phyloP scores from a whole-genome alignment of 1,140 invertebrate species.

The Macrostomum lignano region DNA sequence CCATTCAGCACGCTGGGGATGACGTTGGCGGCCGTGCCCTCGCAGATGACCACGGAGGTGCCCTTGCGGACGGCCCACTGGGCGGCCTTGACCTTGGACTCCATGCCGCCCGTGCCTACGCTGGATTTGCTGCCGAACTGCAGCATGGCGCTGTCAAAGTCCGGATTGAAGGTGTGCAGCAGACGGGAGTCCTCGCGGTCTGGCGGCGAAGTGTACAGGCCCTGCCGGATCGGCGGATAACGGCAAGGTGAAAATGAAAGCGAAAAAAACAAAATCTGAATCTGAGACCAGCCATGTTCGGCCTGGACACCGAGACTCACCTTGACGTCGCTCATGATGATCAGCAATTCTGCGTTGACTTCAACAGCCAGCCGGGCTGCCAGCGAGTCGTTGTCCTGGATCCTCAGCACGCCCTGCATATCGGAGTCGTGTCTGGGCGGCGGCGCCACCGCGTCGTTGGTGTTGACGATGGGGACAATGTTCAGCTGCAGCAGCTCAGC shows the following conservation, averaged over 20 bases:
- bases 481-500: slow-evolving; percentile 73
- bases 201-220: slow-evolving; percentile 78
- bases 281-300: no score
- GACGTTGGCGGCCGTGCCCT: slow-evolving; percentile 71
- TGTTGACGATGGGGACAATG: slow-evolving; percentile 96
- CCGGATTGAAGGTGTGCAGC: slow-evolving; percentile 55
- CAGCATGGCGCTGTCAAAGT: slow-evolving; percentile 37
- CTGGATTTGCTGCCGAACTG: slow-evolving; percentile 73
- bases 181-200: slow-evolving; percentile 68
- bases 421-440: slow-evolving; percentile 47
- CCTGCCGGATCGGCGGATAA: no score
- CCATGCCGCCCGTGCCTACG: slow-evolving; percentile 87
- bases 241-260: no score
- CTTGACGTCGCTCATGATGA: slow-evolving; percentile 91
- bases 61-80: slow-evolving; percentile 62
- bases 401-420: slow-evolving; percentile 36
- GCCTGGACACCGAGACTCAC: no score
- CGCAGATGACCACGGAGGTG: slow-evolving; percentile 84
- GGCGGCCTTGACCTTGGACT: slow-evolving; percentile 74
- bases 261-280: no score
- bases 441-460: slow-evolving; percentile 88
- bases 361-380: slow-evolving; percentile 77
- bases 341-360: slow-evolving; percentile 64
- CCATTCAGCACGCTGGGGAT: slow-evolving; percentile 67
- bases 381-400: slow-evolving; percentile 91